Base-by-base conservation (phyloP, 2,888 invertebrate genomes). In the Aphidoletes aphidimyza region DNA sequence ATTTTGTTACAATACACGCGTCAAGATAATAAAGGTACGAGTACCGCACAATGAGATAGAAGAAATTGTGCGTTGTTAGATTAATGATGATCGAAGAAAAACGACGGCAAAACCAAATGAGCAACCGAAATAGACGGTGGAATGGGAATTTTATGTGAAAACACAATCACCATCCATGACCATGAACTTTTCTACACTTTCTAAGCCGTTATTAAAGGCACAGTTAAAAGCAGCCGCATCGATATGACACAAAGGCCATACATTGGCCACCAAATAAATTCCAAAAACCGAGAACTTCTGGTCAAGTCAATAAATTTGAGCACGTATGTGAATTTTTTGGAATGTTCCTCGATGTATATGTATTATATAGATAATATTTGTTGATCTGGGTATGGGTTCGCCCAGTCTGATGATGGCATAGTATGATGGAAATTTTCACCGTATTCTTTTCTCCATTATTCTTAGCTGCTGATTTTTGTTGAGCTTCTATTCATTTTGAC, bases 281-380 rank as follows among this genome's bases (percentile, higher is more conserved):
- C 3, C 69, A n/a, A 30, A 69, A 69, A 30, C 14, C 8, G 69
- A 69, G 30, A 69, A 69, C 30, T 69, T 69, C 34, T 69, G 69
- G 69, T 69, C 34, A 69, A 69, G 34, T 69, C 69, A 69, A 69
- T 69, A 69, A 69, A 69, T 69, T 69, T 69, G 69, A 3, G 69
- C 30, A 69, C 69, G 30, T 69, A 69, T 69, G 0, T 14, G 14
- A 11, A 54, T 54, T 8, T 54, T 5, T 2, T n/a, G 2, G 5
- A 8, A 8, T 54, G 47, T 47, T n/a, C n/a, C 8, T 47, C 19
- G 47, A 19, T 47, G 47, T 47, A 19, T 11, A 39, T 39, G 39
- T 39, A 39, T n/a, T n/a, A n/a, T n/a, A n/a, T n/a, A n/a, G n/a
- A n/a, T n/a, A n/a, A n/a, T 14, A 42, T 42, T 42, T 42, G 42